Base-by-base conservation (phyloP, 2,797 vertebrate genomes). In the Chelidonichthys spinosus region DNA sequence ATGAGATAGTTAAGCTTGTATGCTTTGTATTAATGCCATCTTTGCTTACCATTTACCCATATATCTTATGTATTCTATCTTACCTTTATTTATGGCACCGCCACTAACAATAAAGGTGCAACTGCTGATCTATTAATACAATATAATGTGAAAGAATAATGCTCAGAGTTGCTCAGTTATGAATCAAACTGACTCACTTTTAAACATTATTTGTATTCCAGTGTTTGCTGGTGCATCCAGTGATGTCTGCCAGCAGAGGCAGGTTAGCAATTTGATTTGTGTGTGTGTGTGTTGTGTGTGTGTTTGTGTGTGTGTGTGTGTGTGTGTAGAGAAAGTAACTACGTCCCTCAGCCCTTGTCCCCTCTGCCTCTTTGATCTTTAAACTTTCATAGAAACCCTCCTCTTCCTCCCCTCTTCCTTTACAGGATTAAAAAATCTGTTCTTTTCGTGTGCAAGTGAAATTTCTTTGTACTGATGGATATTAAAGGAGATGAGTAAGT, bases 201-300 rank as follows among this genome's bases (percentile, higher is more conserved):
- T 46, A 56, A 72, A 55, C 11, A 46, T 46, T 9, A 76, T 84
- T 77, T 65, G 52, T 71, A 82, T 87, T 78, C 63, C 42, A 49
- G 25, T 32, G 69, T 76, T 69, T 63, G 18, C 53, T 67, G 49
- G 35, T 78, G 71, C 56, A 52, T 72, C 66, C 35, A 33, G 56
- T 10, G 13, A 32, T 40, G 63, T 70, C 72, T 82, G 71, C 65
- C 71, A 80, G 25, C 66, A 83, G 69, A 67, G 62, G 58, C 71
- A 82, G 77, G 66, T 65, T 66, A 79, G 69, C 42, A 84, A 84
- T 76, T 64, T 11, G 35, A 79, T 71, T 39, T 76, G 55, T 66
- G 74, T 76, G 43, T 32, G 55, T 35, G 13, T 11, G 13, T 35
- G 0, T 61, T 14, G 6, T 9, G 33, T 58, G 42, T 61, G 52